phyloP scores from a whole-genome alignment of 2,797 vertebrate species.

The Fringilla coelebs region DNA sequence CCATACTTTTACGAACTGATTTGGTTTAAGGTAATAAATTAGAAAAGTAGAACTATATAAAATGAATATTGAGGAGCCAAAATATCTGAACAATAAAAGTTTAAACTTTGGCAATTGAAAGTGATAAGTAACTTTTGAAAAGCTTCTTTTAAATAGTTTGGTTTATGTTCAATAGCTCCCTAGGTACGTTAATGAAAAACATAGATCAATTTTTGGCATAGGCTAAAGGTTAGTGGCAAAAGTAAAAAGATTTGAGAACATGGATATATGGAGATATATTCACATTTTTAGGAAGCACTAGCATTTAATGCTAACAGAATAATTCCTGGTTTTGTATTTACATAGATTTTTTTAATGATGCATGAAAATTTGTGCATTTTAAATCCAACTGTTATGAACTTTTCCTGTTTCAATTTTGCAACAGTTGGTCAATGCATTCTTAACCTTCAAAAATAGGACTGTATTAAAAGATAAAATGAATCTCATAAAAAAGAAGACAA shows the following conservation, averaged over 20 bases:
- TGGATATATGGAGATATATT: not conserved
- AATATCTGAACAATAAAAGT: not conserved
- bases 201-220: not conserved
- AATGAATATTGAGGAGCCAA: not conserved
- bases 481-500: not conserved
- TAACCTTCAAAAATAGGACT: not conserved
- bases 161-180: not conserved
- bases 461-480: not conserved
- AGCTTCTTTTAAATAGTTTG: not conserved
- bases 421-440: not conserved
- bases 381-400: not conserved
- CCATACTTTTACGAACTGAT: not conserved
- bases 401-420: not conserved
- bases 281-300: not conserved
- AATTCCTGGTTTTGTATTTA: not conserved
- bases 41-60: slow-evolving; percentile 25
- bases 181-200: not conserved
- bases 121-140: slow-evolving; percentile 4
- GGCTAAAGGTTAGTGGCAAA: not conserved
- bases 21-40: slow-evolving; percentile 25
- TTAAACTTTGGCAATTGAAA: slow-evolving; percentile 10
- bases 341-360: not conserved
- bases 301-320: not conserved
- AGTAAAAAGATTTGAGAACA: not conserved
- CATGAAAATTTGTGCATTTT: not conserved